Evolutionary conservation across 2,113 vertebrate species (phyloP).

Genomic region (Limnothrissa miodon): DNA sequence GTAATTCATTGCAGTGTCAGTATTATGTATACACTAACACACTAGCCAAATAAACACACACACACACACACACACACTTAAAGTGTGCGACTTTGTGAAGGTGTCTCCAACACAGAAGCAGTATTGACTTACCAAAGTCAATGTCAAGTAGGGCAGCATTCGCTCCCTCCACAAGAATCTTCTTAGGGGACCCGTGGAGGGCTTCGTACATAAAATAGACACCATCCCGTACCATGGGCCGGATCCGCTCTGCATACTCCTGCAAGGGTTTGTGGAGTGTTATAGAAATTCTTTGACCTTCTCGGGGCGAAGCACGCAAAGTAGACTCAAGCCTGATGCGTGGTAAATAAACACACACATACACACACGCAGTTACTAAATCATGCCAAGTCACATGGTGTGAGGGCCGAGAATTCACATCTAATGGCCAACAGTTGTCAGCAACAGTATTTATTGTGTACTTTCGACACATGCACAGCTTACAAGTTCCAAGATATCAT

Average conservation of each 20-base stretch:
- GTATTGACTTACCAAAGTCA: constrained; percentile 82
- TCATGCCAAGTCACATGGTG: not conserved
- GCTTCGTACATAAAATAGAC: constrained; percentile 97
- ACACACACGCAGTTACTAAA: not conserved
- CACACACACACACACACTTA: not conserved
- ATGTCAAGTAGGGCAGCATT: constrained; percentile 97
- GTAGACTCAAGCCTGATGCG: not conserved
- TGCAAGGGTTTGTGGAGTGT: constrained; percentile 48
- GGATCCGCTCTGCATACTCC: constrained; percentile 89
- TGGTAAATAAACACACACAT: not conserved
- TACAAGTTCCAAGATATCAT: too few species aligned
- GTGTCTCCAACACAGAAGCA: not conserved
- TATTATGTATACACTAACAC: not conserved
- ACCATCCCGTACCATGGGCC: constrained; percentile 93
- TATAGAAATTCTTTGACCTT: not conserved
- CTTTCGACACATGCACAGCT: too few species aligned
- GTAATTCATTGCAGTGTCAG: not conserved
- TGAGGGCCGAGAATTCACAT: not conserved
- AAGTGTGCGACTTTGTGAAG: not conserved
- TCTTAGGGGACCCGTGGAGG: constrained; percentile 88
- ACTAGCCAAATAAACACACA: too few species aligned
- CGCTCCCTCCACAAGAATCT: constrained; percentile 94
- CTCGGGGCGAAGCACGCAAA: not conserved
- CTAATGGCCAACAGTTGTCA: not conserved
- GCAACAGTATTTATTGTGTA: too few species aligned